Evolutionary conservation across 2,113 vertebrate species (phyloP).

Genomic region (Onychostruthus taczanowskii): DNA sequence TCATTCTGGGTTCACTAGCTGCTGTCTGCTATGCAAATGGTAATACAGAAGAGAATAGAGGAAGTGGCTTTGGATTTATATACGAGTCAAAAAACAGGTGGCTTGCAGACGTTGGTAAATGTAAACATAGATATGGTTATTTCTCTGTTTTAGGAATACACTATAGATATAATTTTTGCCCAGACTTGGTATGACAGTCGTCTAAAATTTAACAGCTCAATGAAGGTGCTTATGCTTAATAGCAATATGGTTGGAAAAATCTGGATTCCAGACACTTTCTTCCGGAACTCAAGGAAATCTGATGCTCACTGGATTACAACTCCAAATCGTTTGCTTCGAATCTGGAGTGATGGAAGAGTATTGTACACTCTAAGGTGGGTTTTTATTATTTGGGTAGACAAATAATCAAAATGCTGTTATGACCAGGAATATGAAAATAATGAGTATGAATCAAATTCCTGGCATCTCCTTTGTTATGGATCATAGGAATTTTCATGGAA

Average conservation of each 20-base stretch:
- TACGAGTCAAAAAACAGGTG: neutral
- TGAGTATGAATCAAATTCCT: neutral
- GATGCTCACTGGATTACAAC: slow-evolving; percentile 99
- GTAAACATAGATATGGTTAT: neutral
- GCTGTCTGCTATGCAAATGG: neutral
- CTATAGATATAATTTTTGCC: slow-evolving; percentile 98
- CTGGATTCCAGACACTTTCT: slow-evolving; percentile 99
- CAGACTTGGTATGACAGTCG: slow-evolving; percentile 98
- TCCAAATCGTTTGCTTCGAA: slow-evolving; percentile 91
- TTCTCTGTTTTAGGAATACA: slow-evolving; percentile 86
- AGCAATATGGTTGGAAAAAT: slow-evolving; percentile 99
- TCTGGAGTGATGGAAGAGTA: slow-evolving; percentile 93
- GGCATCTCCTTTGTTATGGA: neutral
- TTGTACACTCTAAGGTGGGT: slow-evolving; percentile 92
- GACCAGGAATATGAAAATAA: neutral
- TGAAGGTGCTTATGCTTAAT: slow-evolving; percentile 96
- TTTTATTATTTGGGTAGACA: neutral
- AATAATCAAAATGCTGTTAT: neutral
- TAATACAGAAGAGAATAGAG: neutral
- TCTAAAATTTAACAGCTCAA: slow-evolving; percentile 94
- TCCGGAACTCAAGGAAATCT: slow-evolving; percentile 95
- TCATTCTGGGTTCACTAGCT: neutral
- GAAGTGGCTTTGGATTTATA: neutral
- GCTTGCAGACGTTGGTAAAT: neutral
- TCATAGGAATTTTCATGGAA: neutral